Percentiles rank a stretch among this genome's conserved stretches.
These are phyloP conservation scores for Pristionchus maxplancki DNA, from an alignment of 2,888 invertebrate genomes.

Conservation along the genomic window DNA sequence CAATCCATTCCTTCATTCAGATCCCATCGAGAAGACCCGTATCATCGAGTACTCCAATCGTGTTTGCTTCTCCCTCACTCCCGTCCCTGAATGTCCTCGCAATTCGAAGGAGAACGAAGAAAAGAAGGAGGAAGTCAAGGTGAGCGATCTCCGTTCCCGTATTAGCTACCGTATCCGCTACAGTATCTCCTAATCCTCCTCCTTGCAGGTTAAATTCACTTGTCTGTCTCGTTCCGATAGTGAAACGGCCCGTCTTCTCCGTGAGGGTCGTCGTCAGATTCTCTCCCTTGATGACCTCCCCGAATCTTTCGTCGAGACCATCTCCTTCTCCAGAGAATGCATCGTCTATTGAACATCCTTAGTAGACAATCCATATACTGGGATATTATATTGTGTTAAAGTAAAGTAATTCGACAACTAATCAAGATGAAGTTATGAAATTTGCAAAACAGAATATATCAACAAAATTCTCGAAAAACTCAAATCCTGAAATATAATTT, in stretches of 20 bases:
- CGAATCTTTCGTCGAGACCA: slow-evolving; percentile 34
- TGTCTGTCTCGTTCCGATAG: slow-evolving; percentile 33
- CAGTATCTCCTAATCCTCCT: not conserved
- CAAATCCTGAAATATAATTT: no score
- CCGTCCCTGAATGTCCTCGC: slow-evolving; percentile 64
- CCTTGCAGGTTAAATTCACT: slow-evolving; percentile 29
- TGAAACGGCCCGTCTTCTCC: slow-evolving; percentile 30
- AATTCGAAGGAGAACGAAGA: not conserved
- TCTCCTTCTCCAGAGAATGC: slow-evolving; percentile 38
- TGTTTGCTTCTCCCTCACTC: slow-evolving; percentile 71
- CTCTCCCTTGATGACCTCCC: not conserved
- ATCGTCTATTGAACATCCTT: slow-evolving; percentile 3
- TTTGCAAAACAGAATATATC: no score
- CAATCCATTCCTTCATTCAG: slow-evolving; percentile 54
- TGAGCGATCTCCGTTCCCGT: not conserved
- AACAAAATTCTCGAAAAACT: no score
- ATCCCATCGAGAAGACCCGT: slow-evolving; percentile 63
- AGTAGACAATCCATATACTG: no score
- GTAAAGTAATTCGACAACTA: no score
- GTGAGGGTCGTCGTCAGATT: slow-evolving; percentile 37
- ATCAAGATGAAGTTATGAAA: no score
- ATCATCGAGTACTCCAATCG: slow-evolving; percentile 68
- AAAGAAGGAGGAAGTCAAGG: slow-evolving; percentile 14
- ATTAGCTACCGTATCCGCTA: not conserved
- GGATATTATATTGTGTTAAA: no score